Evolutionary conservation across 2,113 vertebrate species (phyloP), one percentile per base, ranked within the genome.

Genomic region (Halichoerus grypus): DNA sequence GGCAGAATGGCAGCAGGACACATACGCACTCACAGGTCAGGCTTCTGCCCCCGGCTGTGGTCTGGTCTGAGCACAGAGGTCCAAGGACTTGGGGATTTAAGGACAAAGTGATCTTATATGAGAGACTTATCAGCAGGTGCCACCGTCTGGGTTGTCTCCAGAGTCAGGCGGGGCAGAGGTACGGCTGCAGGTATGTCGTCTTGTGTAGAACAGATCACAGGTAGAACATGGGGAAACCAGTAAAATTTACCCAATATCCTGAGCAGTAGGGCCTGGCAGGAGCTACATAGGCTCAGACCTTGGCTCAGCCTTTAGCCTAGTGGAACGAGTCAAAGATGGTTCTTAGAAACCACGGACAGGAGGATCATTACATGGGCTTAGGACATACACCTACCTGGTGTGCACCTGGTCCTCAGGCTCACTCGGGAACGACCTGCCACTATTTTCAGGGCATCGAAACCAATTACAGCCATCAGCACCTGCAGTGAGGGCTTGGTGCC

Each of bases 221-320:
- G 22, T 4, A n/a, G 15, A 15, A 84, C 0, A 10, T 28, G 28
- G 4, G 7, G 10, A n/a, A n/a, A 9, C 53, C 15, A 21, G 21
- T 28, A 22, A 49, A 57, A 46, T n/a, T 8, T 46, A 14, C 31
- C 51, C 21, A 2, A 18, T 9, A 21, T 16, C 28, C 42, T 10
- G 57, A 63, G 18, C 26, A 51, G 22, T 49, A 65, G 53, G 9
- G 15, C 15, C 51, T 55, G 26, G 16, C 7, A 19, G 2, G 33
- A 59, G 63, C 7, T 13, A 57, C 10, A 1, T 3, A 28, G 13
- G n/a, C 39, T 46, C 5, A 72, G 15, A 36, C 26, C 14, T 39
- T 0, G 0, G 55, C 72, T 57, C 9, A 3, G 42, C 13, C 49
- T 12, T 33, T 5, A 11, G 13, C 0, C 15, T 7, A 15, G 3